phyloP scores from a whole-genome alignment of 2,113 vertebrate genomes.

The Hylia prasina region DNA sequence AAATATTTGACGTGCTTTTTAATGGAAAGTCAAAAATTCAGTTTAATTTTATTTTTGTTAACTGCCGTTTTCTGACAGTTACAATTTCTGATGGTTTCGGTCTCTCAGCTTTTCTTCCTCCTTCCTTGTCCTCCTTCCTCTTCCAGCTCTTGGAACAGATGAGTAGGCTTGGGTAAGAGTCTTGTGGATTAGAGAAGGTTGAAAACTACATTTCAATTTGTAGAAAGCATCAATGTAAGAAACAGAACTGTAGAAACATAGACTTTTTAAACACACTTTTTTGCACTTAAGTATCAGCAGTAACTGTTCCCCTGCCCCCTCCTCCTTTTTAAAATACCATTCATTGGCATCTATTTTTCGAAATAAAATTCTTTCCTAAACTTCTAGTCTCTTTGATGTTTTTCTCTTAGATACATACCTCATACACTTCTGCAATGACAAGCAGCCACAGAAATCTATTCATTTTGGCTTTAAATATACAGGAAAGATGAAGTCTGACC shows the following conservation, averaged over 20 bases:
- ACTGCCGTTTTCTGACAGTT: background rate
- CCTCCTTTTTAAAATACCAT: background rate
- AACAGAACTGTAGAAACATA: background rate
- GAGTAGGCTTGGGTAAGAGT: background rate
- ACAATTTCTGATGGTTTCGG: background rate
- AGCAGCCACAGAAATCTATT: background rate
- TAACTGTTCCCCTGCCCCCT: fast-evolving
- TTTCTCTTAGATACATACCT: background rate
- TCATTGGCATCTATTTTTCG: background rate
- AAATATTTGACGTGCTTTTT: background rate
- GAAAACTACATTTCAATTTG: background rate
- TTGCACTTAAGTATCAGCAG: background rate
- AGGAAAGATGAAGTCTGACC: background rate
- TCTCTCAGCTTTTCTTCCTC: background rate
- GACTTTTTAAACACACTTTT: background rate
- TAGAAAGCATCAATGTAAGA: background rate
- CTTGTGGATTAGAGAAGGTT: background rate
- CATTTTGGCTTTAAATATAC: background rate
- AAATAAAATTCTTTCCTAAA: background rate
- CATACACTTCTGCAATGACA: background rate
- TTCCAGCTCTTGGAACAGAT: background rate
- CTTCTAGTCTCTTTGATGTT: background rate
- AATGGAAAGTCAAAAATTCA: background rate
- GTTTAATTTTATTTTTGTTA: background rate
- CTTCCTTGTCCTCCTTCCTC: fast-evolving